Conservation (phyloP, 2,797 vertebrate species). For the Apodemus agrarius region DNA sequence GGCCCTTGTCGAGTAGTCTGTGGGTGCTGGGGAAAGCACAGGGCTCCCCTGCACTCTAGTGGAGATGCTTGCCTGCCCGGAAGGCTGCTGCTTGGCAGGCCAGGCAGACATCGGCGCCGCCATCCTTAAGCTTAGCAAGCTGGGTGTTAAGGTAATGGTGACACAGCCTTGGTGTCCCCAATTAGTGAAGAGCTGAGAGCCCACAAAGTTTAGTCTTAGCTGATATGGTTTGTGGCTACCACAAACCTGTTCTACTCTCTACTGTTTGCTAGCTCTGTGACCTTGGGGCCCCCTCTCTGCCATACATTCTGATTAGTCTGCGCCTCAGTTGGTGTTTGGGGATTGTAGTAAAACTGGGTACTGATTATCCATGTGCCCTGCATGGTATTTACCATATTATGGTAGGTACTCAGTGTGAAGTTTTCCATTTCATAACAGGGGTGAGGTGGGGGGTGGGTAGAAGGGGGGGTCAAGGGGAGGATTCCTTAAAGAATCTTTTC, state of each 20-base stretch:
- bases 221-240: neutral
- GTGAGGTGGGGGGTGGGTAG: neutral
- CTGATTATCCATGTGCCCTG: neutral
- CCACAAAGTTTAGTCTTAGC: neutral
- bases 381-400: neutral
- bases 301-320: neutral
- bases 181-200: neutral
- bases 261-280: neutral
- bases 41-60: neutral
- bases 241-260: neutral
- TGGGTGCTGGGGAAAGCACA: neutral
- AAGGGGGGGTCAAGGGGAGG: too few species aligned
- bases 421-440: neutral
- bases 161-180: neutral
- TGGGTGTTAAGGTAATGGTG: neutral
- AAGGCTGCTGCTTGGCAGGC: neutral
- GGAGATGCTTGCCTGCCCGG: neutral
- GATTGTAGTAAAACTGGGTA: neutral
- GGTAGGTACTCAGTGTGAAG: neutral
- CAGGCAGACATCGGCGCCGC: neutral
- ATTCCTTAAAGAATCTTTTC: constrained; percentile 3
- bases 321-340: neutral
- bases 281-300: neutral
- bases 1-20: neutral
- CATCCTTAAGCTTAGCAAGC: neutral